Evolutionary conservation across 2,797 vertebrate genomes (phyloP).

Genomic region (Myotis planiceps): DNA sequence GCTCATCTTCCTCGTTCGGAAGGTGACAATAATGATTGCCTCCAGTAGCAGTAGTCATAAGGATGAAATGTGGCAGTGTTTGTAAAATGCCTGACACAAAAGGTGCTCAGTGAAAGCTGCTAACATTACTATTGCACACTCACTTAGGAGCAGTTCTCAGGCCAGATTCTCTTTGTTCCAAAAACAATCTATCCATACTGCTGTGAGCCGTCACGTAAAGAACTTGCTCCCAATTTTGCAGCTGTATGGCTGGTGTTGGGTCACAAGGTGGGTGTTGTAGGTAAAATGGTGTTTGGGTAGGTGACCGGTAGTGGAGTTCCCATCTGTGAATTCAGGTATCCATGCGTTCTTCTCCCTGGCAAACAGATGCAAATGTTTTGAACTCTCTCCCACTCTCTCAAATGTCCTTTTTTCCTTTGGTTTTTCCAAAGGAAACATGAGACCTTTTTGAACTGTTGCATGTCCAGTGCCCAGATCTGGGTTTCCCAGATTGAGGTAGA

Average conservation of each 20-base stretch:
- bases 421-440: conserved; percentile 18
- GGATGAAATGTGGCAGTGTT: not conserved
- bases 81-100: not conserved
- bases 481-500: not conserved
- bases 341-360: not conserved
- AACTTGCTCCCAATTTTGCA: not conserved
- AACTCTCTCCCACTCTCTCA: not conserved
- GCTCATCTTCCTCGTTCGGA: not conserved
- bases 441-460: not conserved
- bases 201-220: not conserved
- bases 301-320: not conserved
- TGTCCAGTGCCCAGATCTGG: not conserved
- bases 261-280: not conserved
- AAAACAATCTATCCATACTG: not conserved
- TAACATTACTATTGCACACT: not conserved
- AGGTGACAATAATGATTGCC: not conserved
- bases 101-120: not conserved
- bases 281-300: not conserved
- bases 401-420: not conserved
- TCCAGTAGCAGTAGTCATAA: not conserved
- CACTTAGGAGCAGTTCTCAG: not conserved
- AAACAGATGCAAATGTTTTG: not conserved
- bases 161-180: not conserved
- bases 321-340: not conserved
- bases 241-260: not conserved